A percentile compares a stretch with the other conserved stretches of the same genome.
phyloP scores from a whole-genome alignment of 2,888 invertebrate species.

The Margaritifera margaritifera region DNA sequence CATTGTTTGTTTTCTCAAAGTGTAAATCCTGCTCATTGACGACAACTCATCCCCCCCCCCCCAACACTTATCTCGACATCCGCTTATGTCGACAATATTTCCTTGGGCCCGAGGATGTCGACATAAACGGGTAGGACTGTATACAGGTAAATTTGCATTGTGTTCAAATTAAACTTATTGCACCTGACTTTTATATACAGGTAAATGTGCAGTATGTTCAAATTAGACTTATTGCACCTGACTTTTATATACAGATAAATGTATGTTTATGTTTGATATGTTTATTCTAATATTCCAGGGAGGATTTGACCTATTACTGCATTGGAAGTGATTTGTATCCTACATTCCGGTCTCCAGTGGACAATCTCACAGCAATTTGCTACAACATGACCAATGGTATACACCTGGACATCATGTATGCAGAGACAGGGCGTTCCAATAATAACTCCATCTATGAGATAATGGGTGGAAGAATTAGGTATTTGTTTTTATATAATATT shows the following conservation, averaged over 20 bases:
- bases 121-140: too few relatives aligned
- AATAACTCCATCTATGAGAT: conserved; percentile 58
- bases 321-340: conserved; percentile 24
- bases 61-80: too few relatives aligned
- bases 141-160: neutral
- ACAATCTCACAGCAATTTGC: conserved; percentile 53
- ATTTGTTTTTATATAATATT: neutral
- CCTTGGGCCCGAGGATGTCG: too few relatives aligned
- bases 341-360: conserved; percentile 34
- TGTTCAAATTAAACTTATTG: neutral
- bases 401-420: conserved; percentile 63
- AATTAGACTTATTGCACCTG: neutral
- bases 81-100: too few relatives aligned
- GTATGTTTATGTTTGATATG: neutral
- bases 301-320: conserved; percentile 31
- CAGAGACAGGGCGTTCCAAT: conserved; percentile 54
- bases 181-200: neutral
- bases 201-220: neutral
- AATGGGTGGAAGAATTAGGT: conserved; percentile 59
- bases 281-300: conserved; percentile 28
- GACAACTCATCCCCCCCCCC: too few relatives aligned
- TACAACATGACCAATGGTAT: conserved; percentile 58
- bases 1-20: too few relatives aligned
- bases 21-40: too few relatives aligned
- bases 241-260: conserved; percentile 2